These are phyloP conservation scores for Asobara japonica DNA, from an alignment of 1,140 invertebrate species.

Conservation along the genomic window DNA sequence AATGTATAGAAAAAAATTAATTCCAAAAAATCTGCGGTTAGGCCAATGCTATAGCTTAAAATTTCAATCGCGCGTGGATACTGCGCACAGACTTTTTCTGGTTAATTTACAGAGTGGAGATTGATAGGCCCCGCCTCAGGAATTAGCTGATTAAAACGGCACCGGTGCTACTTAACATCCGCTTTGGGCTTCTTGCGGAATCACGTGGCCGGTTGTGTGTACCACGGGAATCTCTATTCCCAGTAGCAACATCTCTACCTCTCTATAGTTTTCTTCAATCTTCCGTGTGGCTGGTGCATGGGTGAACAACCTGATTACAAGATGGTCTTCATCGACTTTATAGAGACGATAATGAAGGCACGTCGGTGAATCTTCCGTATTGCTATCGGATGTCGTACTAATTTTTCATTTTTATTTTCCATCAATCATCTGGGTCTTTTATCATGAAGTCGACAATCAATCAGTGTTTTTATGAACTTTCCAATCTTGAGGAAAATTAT, in stretches of 20 bases:
- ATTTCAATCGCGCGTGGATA: too few species aligned
- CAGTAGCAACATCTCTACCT: neutral
- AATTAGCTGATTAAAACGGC: constrained; percentile 32
- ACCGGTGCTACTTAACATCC: constrained; percentile 1
- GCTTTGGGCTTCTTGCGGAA: constrained; percentile 2
- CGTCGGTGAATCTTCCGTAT: neutral
- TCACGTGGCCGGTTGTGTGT: neutral
- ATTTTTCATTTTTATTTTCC: constrained; percentile 1
- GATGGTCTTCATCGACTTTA: constrained; percentile 13
- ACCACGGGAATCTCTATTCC: neutral
- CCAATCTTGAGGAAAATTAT: too few species aligned
- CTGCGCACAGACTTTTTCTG: neutral
- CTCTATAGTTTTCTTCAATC: constrained; percentile 10
- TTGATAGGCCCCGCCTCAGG: constrained; percentile 27
- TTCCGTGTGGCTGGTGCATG: neutral
- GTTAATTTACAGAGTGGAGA: neutral
- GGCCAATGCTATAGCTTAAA: too few species aligned
- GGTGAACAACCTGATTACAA: constrained; percentile 20
- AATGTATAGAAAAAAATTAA: too few species aligned
- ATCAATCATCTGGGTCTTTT: neutral
- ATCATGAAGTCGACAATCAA: too few species aligned
- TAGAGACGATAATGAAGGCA: constrained; percentile 2
- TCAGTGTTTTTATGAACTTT: neutral
- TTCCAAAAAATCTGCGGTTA: too few species aligned
- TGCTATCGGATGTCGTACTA: neutral